phyloP scores from a whole-genome alignment of 2,888 invertebrate species.

The Penaeus monodon region DNA sequence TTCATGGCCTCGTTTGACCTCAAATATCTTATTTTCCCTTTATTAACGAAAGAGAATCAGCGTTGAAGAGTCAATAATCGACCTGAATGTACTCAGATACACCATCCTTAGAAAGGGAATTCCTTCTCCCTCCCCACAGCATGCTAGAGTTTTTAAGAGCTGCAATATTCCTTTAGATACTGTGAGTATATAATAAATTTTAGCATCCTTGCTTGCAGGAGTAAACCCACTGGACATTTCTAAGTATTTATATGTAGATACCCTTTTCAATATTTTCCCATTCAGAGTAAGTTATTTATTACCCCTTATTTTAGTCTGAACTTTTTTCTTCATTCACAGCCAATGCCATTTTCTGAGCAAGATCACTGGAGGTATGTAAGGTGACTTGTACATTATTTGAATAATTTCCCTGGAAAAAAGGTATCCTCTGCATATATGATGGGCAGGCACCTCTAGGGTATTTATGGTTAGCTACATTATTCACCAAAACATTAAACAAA shows the following conservation, averaged over 20 bases:
- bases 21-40: too few relatives aligned
- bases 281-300: background rate
- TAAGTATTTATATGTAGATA: slow-evolving; percentile 16
- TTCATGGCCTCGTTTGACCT: too few relatives aligned
- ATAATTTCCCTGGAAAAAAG: background rate
- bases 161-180: too few relatives aligned
- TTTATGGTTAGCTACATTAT: background rate
- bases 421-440: slow-evolving; percentile 30
- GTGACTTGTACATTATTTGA: background rate
- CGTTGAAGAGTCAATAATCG: too few relatives aligned
- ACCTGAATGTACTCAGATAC: too few relatives aligned
- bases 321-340: slow-evolving; percentile 23
- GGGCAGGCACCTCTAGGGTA: background rate
- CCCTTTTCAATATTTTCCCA: too few relatives aligned
- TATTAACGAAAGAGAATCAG: too few relatives aligned
- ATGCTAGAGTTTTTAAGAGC: too few relatives aligned
- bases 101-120: too few relatives aligned
- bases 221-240: background rate
- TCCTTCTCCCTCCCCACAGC: too few relatives aligned
- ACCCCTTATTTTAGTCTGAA: background rate
- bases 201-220: too few relatives aligned
- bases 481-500: slow-evolving; percentile 13
- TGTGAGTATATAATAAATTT: too few relatives aligned
- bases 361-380: background rate
- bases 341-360: background rate